Conservation (phyloP, 2,113 vertebrate genomes). For the Camelus bactrianus region DNA sequence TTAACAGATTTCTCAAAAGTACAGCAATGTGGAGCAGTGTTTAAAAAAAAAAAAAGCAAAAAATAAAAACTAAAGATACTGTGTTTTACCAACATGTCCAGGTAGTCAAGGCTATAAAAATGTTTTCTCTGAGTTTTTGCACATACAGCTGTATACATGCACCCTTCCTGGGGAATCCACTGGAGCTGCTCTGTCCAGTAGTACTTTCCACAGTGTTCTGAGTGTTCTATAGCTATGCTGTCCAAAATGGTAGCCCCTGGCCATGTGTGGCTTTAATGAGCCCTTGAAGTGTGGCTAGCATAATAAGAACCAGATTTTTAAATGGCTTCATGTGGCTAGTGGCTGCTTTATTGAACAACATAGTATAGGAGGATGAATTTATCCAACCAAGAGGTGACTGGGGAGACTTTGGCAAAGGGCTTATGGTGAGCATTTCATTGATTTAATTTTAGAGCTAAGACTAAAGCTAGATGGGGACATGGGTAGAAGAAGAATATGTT, state of each 20-base stretch:
- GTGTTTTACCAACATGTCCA: not conserved
- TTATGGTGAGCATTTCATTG: not conserved
- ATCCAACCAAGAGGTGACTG: not conserved
- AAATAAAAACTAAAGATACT: not conserved
- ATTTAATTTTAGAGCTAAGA: not conserved
- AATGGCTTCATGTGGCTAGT: not conserved
- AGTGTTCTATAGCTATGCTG: not conserved
- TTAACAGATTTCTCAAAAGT: not conserved
- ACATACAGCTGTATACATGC: not conserved
- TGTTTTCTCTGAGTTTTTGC: not conserved
- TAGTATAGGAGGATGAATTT: not conserved
- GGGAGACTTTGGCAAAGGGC: not conserved
- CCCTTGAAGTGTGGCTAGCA: not conserved
- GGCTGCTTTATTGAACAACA: not conserved
- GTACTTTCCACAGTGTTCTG: not conserved
- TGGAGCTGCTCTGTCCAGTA: not conserved
- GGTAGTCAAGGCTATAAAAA: not conserved
- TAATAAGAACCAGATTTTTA: not conserved
- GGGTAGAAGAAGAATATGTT: not conserved
- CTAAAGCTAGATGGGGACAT: not conserved
- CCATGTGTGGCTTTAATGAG: not conserved
- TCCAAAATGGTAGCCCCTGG: not conserved
- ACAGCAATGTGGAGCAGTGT: not conserved
- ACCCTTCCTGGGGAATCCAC: not conserved
- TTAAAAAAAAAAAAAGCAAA: conserved; percentile 22